phyloP scores from a whole-genome alignment of 2,113 vertebrate species.

The Corythoichthys intestinalis region DNA sequence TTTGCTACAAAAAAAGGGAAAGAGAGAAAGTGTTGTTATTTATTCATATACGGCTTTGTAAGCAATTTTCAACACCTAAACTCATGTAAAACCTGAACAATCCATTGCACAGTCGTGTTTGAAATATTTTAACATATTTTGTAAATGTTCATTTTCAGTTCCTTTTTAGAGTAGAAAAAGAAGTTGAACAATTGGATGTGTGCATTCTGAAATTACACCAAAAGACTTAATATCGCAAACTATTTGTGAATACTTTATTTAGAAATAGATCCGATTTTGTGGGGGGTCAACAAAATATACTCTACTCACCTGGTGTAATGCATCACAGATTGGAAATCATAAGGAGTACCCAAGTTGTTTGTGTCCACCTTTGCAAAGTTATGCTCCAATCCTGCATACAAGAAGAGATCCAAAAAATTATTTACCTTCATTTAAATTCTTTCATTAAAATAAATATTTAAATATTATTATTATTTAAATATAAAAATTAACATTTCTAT shows the following conservation, averaged over 20 bases:
- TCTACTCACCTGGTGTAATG: slow-evolving; percentile 58
- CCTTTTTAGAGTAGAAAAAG: too few relatives aligned
- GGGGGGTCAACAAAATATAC: not conserved
- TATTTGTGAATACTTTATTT: not conserved
- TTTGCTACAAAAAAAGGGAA: slow-evolving; percentile 19
- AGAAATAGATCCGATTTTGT: not conserved
- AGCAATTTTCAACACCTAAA: not conserved
- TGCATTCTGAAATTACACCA: too few relatives aligned
- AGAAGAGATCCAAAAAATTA: not conserved
- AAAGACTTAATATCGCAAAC: not conserved
- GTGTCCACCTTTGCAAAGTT: slow-evolving; percentile 34
- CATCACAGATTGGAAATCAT: slow-evolving; percentile 66
- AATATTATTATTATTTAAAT: not conserved
- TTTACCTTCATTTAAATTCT: not conserved
- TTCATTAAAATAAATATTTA: not conserved
- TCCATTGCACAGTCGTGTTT: too few relatives aligned
- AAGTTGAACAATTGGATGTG: too few relatives aligned
- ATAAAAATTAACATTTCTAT: not conserved
- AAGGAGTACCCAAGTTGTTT: slow-evolving; percentile 59
- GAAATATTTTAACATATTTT: too few relatives aligned
- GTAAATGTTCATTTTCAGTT: too few relatives aligned
- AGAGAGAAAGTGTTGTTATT: not conserved
- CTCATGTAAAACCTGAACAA: not conserved
- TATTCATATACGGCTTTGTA: not conserved
- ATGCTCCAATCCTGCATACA: not conserved